A percentile compares a stretch with the other conserved stretches of the same genome.
These are phyloP conservation scores for Drosophila tsacasi DNA, from an alignment of 1,140 invertebrate species.

Conservation along the genomic window DNA sequence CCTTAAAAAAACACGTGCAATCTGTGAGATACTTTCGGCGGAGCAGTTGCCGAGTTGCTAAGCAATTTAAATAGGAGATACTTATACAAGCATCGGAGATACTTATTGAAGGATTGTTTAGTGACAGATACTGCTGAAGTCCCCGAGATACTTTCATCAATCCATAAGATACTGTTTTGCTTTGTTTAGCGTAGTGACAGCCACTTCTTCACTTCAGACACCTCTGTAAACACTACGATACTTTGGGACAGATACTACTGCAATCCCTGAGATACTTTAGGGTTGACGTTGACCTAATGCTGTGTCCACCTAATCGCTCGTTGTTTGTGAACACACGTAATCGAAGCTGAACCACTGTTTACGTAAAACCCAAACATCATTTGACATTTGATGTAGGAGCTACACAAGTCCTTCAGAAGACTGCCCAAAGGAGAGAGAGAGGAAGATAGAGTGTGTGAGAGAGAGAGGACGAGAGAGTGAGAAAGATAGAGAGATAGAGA, in stretches of 20 bases:
- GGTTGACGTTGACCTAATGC: constrained; percentile 71
- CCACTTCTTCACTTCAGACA: background rate
- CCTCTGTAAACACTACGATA: background rate
- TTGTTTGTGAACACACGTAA: constrained; percentile 46
- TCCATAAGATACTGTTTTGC: background rate
- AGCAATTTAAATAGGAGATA: background rate
- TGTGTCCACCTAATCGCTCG: constrained; percentile 57
- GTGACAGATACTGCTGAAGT: background rate
- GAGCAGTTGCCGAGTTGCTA: too few relatives aligned
- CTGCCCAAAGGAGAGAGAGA: constrained; percentile 26
- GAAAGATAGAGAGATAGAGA: constrained; percentile 5
- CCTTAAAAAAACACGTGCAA: background rate
- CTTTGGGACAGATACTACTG: constrained; percentile 16
- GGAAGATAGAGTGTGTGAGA: background rate
- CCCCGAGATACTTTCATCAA: constrained; percentile 1
- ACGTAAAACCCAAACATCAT: constrained; percentile 11
- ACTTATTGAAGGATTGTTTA: background rate
- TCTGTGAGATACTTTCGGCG: constrained; percentile 11
- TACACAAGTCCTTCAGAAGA: constrained; percentile 21
- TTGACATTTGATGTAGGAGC: constrained; percentile 47
- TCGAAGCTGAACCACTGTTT: constrained; percentile 37
- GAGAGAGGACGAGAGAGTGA: background rate
- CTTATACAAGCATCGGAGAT: background rate
- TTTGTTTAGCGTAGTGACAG: background rate
- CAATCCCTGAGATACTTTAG: constrained; percentile 20